These are phyloP conservation scores for Stylophora pistillata DNA, from an alignment of 64 coral and sea anemone species.

Conservation along the genomic window DNA sequence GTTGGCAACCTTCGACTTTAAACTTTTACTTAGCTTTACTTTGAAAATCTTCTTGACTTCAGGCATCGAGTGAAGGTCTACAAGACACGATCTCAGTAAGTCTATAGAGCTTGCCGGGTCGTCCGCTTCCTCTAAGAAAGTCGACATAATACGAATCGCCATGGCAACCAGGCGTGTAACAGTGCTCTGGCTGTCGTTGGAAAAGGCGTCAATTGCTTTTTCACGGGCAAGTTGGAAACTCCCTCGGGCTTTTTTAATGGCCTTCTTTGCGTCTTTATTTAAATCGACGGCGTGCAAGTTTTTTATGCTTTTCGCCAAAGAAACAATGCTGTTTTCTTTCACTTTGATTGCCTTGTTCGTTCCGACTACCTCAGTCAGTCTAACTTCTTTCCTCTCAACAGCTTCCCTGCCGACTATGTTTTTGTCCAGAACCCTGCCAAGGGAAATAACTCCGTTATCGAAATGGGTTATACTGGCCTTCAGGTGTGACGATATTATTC, in stretches of 20 bases:
- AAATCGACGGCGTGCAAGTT: conserved; percentile 11
- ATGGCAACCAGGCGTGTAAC: conserved; percentile 22
- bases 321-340: neutral
- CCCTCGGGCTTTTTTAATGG: neutral
- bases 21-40: neutral
- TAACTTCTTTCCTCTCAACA: no score
- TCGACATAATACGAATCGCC: conserved; percentile 14
- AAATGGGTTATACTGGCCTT: conserved; percentile 30
- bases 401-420: neutral
- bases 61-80: conserved; percentile 9
- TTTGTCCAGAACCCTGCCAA: neutral
- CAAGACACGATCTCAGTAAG: neutral
- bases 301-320: neutral
- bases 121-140: conserved; percentile 16
- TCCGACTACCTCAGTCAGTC: neutral
- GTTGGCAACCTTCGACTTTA: conserved; percentile 8
- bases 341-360: no score
- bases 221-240: conserved; percentile 9
- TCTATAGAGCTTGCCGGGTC: neutral
- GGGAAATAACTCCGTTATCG: conserved; percentile 34
- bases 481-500: conserved; percentile 23
- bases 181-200: neutral
- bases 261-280: neutral
- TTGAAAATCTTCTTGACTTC: conserved; percentile 20
- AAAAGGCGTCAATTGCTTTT: conserved; percentile 36